phyloP scores from a whole-genome alignment of 2,113 vertebrate species.

The Oryzias curvinotus region DNA sequence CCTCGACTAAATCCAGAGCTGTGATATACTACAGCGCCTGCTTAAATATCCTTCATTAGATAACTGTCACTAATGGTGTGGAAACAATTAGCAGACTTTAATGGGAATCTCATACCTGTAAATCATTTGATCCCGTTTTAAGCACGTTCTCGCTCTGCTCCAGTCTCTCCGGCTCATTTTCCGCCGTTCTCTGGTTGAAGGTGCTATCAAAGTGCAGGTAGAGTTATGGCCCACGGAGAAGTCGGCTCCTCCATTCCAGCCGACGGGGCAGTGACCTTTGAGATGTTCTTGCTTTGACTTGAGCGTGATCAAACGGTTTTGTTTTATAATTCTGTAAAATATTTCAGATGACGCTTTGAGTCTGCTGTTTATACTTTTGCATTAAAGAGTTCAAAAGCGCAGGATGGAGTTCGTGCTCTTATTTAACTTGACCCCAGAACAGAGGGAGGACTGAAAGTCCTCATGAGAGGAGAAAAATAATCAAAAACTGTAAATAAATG shows the following conservation, averaged over 20 bases:
- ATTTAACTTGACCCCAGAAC: too few species aligned
- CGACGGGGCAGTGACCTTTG: conserved; percentile 54
- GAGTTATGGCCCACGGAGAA: conserved; percentile 56
- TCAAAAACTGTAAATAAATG: too few species aligned
- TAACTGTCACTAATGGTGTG: conserved; percentile 83
- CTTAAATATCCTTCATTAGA: conserved; percentile 81
- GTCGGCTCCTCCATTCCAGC: conserved; percentile 33
- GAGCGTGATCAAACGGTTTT: conserved; percentile 24
- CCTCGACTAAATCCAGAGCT: conserved; percentile 35
- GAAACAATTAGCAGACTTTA: conserved; percentile 84
- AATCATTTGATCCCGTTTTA: conserved; percentile 78
- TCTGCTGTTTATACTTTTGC: too few species aligned
- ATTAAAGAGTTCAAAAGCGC: too few species aligned
- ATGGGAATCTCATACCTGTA: conserved; percentile 83
- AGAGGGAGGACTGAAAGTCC: too few species aligned
- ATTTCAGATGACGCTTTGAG: too few species aligned
- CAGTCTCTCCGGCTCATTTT: conserved; percentile 65
- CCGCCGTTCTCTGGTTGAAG: conserved; percentile 57
- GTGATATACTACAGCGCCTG: conserved; percentile 74
- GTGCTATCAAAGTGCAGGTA: conserved; percentile 57
- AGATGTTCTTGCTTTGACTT: conserved; percentile 52
- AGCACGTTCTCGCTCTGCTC: conserved; percentile 68
- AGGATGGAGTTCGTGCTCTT: too few species aligned
- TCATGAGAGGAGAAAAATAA: too few species aligned
- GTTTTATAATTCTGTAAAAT: conserved; percentile 4